These are phyloP conservation scores for Elymnias hypermnestra DNA, from an alignment of 1,140 invertebrate genomes.

Conservation along the genomic window DNA sequence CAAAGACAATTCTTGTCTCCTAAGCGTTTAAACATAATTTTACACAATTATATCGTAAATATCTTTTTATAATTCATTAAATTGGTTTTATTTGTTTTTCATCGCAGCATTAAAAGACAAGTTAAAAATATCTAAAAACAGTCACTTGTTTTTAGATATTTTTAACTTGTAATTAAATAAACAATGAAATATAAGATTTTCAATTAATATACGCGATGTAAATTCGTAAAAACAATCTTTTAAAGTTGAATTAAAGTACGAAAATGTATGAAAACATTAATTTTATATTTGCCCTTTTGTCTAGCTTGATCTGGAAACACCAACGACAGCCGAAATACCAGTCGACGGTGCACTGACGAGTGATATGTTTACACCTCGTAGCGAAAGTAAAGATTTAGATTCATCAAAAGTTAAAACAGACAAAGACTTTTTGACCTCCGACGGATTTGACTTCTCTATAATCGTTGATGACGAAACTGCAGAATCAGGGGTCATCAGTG, in stretches of 20 bases:
- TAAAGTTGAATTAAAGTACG: not conserved
- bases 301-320: constrained; percentile 70
- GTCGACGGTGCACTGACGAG: constrained; percentile 39
- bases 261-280: too few species aligned
- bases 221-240: not conserved
- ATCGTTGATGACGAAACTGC: constrained; percentile 55
- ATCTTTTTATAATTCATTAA: too few species aligned
- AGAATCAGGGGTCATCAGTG: constrained; percentile 32
- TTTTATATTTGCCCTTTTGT: constrained; percentile 4
- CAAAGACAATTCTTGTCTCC: too few species aligned
- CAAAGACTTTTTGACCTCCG: constrained; percentile 47
- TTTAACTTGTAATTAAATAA: too few species aligned
- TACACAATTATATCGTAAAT: too few species aligned
- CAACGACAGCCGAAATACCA: constrained; percentile 61
- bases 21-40: too few species aligned
- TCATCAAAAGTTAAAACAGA: constrained; percentile 33
- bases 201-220: too few species aligned
- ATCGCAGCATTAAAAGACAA: too few species aligned
- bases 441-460: constrained; percentile 64
- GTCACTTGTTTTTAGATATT: too few species aligned
- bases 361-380: constrained; percentile 49
- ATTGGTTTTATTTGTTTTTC: too few species aligned
- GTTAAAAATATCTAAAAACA: too few species aligned
- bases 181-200: too few species aligned
- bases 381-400: constrained; percentile 48